These are phyloP conservation scores for Ligdia adustata DNA, from an alignment of 2,888 invertebrate genomes.

Conservation along the genomic window DNA sequence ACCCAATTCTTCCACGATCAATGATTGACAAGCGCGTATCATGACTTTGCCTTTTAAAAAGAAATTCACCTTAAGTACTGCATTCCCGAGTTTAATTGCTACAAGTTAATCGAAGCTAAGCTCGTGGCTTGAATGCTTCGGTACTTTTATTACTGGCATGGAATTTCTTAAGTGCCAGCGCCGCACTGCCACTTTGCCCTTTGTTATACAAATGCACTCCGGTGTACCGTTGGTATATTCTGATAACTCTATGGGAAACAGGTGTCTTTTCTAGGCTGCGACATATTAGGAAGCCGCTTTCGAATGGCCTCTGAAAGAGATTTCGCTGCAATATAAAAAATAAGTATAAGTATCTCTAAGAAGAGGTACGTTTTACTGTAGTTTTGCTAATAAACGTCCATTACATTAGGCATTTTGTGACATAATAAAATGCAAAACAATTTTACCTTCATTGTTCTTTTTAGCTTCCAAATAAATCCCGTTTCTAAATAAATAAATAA, in stretches of 20 bases:
- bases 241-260: conserved; percentile 40
- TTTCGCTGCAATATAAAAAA: too few species aligned
- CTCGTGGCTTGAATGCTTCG: conserved; percentile 43
- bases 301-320: conserved; percentile 5
- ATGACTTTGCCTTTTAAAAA: too few species aligned
- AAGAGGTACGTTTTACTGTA: too few species aligned
- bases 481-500: too few species aligned
- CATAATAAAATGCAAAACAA: too few species aligned
- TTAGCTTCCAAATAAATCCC: too few species aligned
- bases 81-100: conserved; percentile 17
- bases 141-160: conserved; percentile 43
- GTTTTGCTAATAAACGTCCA: too few species aligned
- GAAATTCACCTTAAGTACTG: conserved; percentile 5
- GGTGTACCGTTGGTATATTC: conserved; percentile 50
- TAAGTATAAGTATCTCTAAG: too few species aligned
- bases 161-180: conserved; percentile 50
- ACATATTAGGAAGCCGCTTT: conserved; percentile 8
- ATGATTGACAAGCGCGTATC: too few species aligned
- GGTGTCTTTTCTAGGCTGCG: conserved; percentile 19
- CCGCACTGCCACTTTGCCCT: conserved; percentile 39
- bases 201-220: conserved; percentile 58
- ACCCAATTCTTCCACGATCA: too few species aligned
- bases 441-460: too few species aligned
- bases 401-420: too few species aligned
- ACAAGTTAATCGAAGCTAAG: conserved; percentile 29